These are phyloP conservation scores for Loripinus fragilis DNA, from an alignment of 2,888 invertebrate genomes.

Conservation along the genomic window DNA sequence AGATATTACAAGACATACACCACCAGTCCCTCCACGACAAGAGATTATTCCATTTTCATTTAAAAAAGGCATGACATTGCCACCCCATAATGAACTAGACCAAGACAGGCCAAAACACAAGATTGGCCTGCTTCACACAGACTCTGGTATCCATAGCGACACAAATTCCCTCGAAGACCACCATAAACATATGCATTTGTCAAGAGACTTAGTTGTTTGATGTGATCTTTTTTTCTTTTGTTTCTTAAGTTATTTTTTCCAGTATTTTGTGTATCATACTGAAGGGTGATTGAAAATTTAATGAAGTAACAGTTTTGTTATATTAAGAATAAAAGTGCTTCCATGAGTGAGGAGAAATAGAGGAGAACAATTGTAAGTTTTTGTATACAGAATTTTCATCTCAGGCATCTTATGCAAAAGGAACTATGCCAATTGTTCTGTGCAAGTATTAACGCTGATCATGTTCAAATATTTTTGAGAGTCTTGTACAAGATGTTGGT, in stretches of 20 bases:
- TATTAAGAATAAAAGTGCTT: neutral
- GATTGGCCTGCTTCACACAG: slow-evolving; percentile 47
- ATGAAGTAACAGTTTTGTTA: too few relatives aligned
- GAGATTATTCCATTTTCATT: slow-evolving; percentile 63
- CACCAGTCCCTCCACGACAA: slow-evolving; percentile 40
- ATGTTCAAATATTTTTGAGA: too few relatives aligned
- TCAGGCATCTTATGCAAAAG: too few relatives aligned
- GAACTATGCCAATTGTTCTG: too few relatives aligned
- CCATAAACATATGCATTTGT: neutral
- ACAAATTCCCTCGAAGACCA: slow-evolving; percentile 51
- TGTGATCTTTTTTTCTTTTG: neutral
- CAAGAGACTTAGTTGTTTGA: slow-evolving; percentile 51
- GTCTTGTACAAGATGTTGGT: too few relatives aligned
- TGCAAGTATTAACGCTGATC: too few relatives aligned
- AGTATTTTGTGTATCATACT: neutral
- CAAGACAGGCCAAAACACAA: slow-evolving; percentile 51
- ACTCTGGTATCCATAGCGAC: slow-evolving; percentile 58
- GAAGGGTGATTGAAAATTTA: neutral
- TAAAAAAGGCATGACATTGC: slow-evolving; percentile 54
- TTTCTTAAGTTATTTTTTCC: neutral
- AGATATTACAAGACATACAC: slow-evolving; percentile 41
- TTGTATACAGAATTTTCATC: too few relatives aligned
- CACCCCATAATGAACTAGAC: slow-evolving; percentile 26
- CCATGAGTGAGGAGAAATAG: neutral
- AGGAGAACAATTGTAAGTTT: neutral